Percentiles rank a stretch among this genome's conserved stretches.
Evolutionary conservation across 2,797 vertebrate species (phyloP).

Genomic region (Podargus strigoides): DNA sequence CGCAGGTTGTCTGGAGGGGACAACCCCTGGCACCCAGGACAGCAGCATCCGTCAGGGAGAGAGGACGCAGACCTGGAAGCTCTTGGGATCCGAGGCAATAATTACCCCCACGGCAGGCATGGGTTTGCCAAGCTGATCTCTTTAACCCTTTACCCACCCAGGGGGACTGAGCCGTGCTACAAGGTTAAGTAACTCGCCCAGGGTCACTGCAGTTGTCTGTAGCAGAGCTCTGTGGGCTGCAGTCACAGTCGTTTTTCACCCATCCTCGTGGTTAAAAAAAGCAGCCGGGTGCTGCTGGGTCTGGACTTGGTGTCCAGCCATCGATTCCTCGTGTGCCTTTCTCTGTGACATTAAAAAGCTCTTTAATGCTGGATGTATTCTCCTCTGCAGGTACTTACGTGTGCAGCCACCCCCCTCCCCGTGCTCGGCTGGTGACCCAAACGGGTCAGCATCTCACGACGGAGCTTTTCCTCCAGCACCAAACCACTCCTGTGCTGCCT

Average conservation of each 20-base stretch:
- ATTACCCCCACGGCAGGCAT: neutral
- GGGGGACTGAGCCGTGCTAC: neutral
- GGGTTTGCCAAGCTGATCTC: neutral
- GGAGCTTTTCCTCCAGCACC: neutral
- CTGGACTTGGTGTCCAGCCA: neutral
- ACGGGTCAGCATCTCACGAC: rapidly evolving
- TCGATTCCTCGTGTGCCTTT: neutral
- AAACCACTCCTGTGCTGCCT: neutral
- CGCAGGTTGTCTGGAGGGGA: neutral
- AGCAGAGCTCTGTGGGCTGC: neutral
- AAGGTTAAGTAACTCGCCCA: neutral
- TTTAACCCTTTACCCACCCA: rapidly evolving
- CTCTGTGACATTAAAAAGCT: neutral
- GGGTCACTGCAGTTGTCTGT: rapidly evolving
- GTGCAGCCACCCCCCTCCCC: neutral
- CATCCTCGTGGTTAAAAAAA: rapidly evolving
- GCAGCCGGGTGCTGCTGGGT: neutral
- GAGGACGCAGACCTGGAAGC: neutral
- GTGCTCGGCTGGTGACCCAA: rapidly evolving
- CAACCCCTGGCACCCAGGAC: neutral
- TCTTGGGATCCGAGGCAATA: neutral
- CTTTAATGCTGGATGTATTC: neutral
- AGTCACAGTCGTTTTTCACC: rapidly evolving
- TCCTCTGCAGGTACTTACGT: neutral
- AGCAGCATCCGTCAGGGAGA: rapidly evolving